Conservation (phyloP, 2,113 vertebrate species). For the Baryphthengus martii region DNA sequence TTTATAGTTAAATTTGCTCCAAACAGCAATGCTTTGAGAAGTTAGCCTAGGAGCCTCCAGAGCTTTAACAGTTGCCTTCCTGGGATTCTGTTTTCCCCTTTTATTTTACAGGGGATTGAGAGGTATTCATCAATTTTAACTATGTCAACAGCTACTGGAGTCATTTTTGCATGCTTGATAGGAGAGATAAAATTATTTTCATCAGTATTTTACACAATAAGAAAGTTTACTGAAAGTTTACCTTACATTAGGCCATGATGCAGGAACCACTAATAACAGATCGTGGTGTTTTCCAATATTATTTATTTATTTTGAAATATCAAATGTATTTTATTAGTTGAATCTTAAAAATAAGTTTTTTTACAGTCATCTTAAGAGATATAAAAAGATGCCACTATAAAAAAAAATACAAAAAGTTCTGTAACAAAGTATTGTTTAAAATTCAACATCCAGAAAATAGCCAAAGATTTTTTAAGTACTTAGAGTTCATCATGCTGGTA, state of each 20-base stretch:
- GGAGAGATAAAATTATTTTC: neutral
- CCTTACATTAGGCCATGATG: neutral
- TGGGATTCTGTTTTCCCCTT: neutral
- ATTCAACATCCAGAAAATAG: slow-evolving; percentile 18
- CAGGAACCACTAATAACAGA: neutral
- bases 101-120: neutral
- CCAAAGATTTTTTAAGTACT: neutral
- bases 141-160: neutral
- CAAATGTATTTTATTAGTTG: slow-evolving; percentile 4
- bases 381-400: slow-evolving; percentile 30
- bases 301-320: slow-evolving; percentile 22
- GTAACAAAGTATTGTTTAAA: slow-evolving; percentile 26
- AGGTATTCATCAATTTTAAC: neutral
- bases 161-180: neutral
- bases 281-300: neutral
- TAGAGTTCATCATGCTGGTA: slow-evolving; percentile 94
- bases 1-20: neutral
- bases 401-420: slow-evolving; percentile 19
- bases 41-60: neutral
- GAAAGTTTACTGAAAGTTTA: neutral
- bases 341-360: slow-evolving; percentile 7
- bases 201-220: neutral
- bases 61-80: neutral
- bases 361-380: slow-evolving; percentile 16
- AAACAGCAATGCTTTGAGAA: neutral